Evolutionary conservation across 2,888 invertebrate species (phyloP).

Genomic region (Stenotaenia linearis): DNA sequence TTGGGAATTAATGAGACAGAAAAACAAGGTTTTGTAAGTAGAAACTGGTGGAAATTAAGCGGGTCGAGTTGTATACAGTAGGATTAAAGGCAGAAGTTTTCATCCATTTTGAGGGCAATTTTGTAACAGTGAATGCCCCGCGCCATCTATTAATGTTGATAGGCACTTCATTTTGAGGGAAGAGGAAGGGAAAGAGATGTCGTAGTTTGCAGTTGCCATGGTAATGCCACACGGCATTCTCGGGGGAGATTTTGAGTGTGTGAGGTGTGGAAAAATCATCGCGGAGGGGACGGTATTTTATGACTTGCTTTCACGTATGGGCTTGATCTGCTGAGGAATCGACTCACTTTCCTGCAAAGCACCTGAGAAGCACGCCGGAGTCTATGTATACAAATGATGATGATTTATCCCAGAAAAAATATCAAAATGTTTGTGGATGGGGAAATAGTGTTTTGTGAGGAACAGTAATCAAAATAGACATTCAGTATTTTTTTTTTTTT

Average conservation of each 20-base stretch:
- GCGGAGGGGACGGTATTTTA: not conserved
- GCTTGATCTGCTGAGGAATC: not conserved
- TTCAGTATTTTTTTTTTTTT: not conserved
- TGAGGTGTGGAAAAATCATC: not conserved
- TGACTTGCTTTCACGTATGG: not conserved
- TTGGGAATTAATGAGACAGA: not conserved
- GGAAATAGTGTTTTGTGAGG: not conserved
- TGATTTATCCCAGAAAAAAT: not conserved
- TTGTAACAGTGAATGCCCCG: not conserved
- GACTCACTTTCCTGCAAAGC: not conserved
- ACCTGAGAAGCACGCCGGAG: not conserved
- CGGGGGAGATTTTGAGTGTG: not conserved
- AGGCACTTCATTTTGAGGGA: not conserved
- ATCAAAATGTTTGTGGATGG: not conserved
- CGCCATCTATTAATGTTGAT: not conserved
- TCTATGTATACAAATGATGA: not conserved
- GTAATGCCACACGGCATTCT: not conserved
- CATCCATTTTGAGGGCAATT: not conserved
- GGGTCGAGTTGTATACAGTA: not conserved
- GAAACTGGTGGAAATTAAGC: not conserved
- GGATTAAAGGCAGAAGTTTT: not conserved
- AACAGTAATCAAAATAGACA: not conserved
- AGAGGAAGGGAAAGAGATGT: not conserved
- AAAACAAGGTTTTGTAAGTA: not conserved
- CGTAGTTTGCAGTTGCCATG: not conserved